These are phyloP conservation scores for Cynaeus angustus DNA, from an alignment of 2,888 invertebrate genomes.

Conservation along the genomic window DNA sequence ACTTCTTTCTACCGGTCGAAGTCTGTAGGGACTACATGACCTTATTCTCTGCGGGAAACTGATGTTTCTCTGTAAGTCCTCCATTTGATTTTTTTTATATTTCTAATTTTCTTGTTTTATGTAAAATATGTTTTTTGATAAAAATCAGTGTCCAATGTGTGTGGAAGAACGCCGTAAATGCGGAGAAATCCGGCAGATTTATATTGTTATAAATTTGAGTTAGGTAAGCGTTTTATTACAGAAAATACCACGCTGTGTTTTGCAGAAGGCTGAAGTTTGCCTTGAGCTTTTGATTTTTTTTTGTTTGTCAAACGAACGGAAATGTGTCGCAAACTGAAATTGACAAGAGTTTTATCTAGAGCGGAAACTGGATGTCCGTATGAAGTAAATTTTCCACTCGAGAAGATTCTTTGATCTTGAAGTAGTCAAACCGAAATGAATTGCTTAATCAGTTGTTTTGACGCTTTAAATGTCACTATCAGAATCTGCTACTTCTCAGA, in stretches of 20 bases:
- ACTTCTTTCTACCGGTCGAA: background rate
- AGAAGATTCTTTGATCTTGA: conserved; percentile 31
- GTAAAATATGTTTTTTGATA: too few species aligned
- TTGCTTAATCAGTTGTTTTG: conserved; percentile 39
- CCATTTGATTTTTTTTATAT: background rate
- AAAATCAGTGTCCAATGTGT: background rate
- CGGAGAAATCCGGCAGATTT: conserved; percentile 1
- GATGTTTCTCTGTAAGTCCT: background rate
- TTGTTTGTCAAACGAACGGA: background rate
- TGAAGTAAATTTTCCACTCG: conserved; percentile 32
- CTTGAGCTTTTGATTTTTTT: background rate
- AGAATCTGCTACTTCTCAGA: too few species aligned
- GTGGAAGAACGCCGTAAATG: background rate
- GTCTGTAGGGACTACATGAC: conserved; percentile 2
- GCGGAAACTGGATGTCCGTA: conserved; percentile 28
- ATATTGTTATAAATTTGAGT: background rate
- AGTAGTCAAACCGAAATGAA: conserved; percentile 25
- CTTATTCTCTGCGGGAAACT: conserved; percentile 5
- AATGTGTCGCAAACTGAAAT: too few species aligned
- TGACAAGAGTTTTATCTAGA: conserved; percentile 17
- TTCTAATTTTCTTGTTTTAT: too few species aligned
- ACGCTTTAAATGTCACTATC: conserved; percentile 10
- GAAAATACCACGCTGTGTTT: background rate
- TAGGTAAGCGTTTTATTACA: background rate
- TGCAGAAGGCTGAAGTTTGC: background rate